Conservation (phyloP, 2,888 invertebrate species). For the Mythimna pallens region DNA sequence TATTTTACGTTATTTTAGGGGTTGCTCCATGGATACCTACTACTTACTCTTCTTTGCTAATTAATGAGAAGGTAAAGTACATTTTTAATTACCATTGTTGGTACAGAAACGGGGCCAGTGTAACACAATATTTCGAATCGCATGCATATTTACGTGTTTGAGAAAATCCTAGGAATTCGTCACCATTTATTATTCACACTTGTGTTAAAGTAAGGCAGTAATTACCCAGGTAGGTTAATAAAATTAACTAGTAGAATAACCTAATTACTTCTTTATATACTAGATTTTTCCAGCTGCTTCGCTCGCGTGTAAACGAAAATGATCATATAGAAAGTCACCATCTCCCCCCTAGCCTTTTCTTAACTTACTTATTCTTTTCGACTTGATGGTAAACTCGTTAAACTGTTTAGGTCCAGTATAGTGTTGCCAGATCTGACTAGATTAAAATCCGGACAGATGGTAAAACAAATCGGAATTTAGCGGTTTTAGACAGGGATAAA, state of each 20-base stretch:
- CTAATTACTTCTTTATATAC: conserved; percentile 40
- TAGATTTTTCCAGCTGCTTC: background rate
- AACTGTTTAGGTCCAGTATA: too few relatives aligned
- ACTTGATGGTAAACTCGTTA: too few relatives aligned
- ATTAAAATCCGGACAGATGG: too few relatives aligned
- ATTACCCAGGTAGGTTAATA: conserved; percentile 42
- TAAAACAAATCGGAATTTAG: too few relatives aligned
- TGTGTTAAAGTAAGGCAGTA: conserved; percentile 40
- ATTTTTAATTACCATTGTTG: conserved; percentile 8
- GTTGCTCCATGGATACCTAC: background rate
- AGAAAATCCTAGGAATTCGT: conserved; percentile 46
- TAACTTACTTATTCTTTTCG: too few relatives aligned
- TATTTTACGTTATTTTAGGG: background rate
- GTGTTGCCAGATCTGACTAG: too few relatives aligned
- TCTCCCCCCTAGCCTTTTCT: too few relatives aligned
- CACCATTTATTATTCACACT: conserved; percentile 49
- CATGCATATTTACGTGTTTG: conserved; percentile 43
- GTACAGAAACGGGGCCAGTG: conserved; percentile 33
- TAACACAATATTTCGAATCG: conserved; percentile 36
- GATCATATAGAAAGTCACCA: too few relatives aligned
- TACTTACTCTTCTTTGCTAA: background rate
- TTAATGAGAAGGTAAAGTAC: background rate
- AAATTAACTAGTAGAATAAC: conserved; percentile 46
- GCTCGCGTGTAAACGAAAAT: background rate
- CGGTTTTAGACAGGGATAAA: too few relatives aligned